Percentiles rank a stretch among this genome's conserved stretches.
These are phyloP conservation scores for Steinernema hermaphroditum DNA, from an alignment of 2,888 invertebrate genomes.

Conservation along the genomic window DNA sequence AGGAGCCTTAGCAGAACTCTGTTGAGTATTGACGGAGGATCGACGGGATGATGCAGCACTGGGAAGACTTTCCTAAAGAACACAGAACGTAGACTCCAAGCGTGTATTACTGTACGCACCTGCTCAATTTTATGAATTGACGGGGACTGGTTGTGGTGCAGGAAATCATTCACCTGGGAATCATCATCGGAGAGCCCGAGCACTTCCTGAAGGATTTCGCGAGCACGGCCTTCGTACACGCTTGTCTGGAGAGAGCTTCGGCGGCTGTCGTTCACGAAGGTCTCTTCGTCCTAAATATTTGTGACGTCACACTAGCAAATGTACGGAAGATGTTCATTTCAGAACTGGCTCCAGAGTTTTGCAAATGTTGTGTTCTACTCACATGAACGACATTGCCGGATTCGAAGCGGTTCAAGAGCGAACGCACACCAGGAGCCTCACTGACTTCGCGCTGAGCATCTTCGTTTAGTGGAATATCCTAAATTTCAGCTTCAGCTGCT, in stretches of 20 bases:
- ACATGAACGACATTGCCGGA: background rate
- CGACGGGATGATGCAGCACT: conserved; percentile 3
- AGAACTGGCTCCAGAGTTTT: too few species aligned
- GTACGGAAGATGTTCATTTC: too few species aligned
- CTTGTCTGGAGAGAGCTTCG: conserved; percentile 20
- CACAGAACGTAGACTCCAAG: background rate
- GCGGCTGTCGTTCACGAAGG: background rate
- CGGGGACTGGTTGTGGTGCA: background rate
- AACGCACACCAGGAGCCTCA: conserved; percentile 5
- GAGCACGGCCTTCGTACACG: conserved; percentile 23
- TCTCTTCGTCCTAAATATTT: too few species aligned
- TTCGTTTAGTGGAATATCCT: conserved; percentile 9
- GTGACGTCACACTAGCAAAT: too few species aligned
- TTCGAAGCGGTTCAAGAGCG: conserved; percentile 20
- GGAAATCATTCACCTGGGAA: background rate
- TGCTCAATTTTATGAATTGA: conserved; percentile 10
- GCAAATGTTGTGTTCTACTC: too few species aligned
- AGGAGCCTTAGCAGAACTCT: background rate
- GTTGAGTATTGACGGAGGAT: background rate
- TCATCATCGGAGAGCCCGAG: conserved; percentile 21
- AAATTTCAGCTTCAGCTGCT: background rate
- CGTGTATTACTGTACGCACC: background rate
- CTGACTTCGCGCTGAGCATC: conserved; percentile 21
- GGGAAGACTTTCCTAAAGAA: background rate
- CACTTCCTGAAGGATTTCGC: conserved; percentile 18